Evolutionary conservation across 2,888 invertebrate genomes (phyloP).

Genomic region (Beris morrisii): DNA sequence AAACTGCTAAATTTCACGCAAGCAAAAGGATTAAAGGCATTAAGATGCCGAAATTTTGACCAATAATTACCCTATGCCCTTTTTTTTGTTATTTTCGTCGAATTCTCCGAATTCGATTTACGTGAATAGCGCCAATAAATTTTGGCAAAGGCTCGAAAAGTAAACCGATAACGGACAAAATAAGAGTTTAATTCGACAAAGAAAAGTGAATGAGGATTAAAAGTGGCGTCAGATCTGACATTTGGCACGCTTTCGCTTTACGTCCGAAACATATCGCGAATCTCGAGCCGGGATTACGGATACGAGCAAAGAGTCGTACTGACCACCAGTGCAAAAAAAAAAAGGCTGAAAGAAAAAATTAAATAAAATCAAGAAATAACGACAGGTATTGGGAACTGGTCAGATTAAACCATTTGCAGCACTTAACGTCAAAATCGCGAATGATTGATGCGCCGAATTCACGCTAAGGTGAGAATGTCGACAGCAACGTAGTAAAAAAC

Average conservation of each 20-base stretch:
- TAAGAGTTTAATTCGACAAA: constrained; percentile 22
- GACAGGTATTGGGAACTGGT: constrained; percentile 9
- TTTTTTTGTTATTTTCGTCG: no score
- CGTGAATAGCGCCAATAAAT: no score
- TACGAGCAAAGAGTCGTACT: neutral
- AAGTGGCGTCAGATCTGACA: constrained; percentile 16
- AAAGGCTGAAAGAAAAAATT: neutral
- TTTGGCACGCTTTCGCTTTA: constrained; percentile 34
- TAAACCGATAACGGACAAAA: constrained; percentile 14
- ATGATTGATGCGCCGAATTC: constrained; percentile 25
- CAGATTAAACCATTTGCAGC: constrained; percentile 23
- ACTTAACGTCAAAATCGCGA: constrained; percentile 18
- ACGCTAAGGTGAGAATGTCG: constrained; percentile 22
- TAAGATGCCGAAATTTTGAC: no score
- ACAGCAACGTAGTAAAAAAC: constrained; percentile 7
- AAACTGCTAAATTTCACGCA: no score
- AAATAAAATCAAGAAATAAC: constrained; percentile 8
- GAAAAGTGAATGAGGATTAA: constrained; percentile 24
- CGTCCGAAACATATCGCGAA: neutral
- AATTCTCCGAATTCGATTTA: no score
- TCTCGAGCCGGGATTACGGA: neutral
- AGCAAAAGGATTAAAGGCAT: no score
- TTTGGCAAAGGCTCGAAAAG: neutral
- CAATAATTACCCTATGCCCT: no score
- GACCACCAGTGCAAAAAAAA: neutral